These are phyloP conservation scores for Eulacestoma nigropectus DNA, from an alignment of 2,113 vertebrate genomes.

Conservation along the genomic window DNA sequence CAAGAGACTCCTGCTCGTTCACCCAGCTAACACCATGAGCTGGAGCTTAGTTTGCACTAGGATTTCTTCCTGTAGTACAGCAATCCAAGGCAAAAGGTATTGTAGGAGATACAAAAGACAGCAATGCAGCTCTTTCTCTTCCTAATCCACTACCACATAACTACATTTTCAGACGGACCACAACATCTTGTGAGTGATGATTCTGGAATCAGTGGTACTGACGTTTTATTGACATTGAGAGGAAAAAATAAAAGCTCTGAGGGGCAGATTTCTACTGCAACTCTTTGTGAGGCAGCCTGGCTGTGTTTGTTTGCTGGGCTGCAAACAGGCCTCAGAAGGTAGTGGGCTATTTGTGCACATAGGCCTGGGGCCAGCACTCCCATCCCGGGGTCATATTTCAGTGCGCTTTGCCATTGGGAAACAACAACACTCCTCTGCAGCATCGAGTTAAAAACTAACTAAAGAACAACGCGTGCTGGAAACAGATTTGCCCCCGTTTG, in stretches of 20 bases:
- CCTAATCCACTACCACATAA: not conserved
- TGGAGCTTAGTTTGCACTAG: not conserved
- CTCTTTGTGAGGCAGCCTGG: not conserved
- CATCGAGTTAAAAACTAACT: slow-evolving; percentile 44
- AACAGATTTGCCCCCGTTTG: not conserved
- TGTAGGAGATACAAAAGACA: not conserved
- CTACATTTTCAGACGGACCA: not conserved
- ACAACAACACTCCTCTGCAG: slow-evolving; percentile 20
- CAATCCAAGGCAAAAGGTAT: not conserved
- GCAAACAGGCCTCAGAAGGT: slow-evolving; percentile 45
- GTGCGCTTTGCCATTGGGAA: slow-evolving; percentile 30
- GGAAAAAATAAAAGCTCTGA: not conserved
- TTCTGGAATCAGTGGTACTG: not conserved
- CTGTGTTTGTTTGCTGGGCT: slow-evolving; percentile 44
- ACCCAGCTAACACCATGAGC: not conserved
- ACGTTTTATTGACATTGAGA: not conserved
- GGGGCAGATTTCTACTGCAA: not conserved
- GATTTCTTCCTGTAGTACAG: slow-evolving; percentile 17
- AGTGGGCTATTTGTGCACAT: slow-evolving; percentile 64
- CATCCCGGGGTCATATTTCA: slow-evolving; percentile 65
- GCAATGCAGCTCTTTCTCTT: not conserved
- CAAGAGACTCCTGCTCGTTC: slow-evolving; percentile 30
- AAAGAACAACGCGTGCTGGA: not conserved
- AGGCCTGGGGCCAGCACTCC: slow-evolving; percentile 53
- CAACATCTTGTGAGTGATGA: not conserved